phyloP scores from a whole-genome alignment of 2,888 invertebrate species.

The Empis livida region DNA sequence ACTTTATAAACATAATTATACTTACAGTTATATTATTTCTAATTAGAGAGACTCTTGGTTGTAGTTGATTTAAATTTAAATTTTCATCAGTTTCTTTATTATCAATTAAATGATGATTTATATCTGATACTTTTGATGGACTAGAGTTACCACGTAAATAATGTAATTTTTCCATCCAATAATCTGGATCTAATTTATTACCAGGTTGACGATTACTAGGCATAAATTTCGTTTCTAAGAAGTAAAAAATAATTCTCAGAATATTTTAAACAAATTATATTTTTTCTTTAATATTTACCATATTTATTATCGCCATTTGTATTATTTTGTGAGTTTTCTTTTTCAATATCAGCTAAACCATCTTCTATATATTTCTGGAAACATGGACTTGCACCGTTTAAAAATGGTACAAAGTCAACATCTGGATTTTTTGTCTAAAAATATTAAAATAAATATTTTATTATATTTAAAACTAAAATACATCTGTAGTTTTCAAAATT shows the following conservation, averaged over 20 bases:
- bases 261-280: not conserved
- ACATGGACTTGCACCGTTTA: constrained; percentile 33
- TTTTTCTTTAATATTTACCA: constrained; percentile 9
- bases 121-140: constrained; percentile 16
- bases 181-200: constrained; percentile 28
- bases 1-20: not conserved
- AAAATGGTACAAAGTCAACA: constrained; percentile 31
- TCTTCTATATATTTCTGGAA: constrained; percentile 36
- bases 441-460: not conserved
- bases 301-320: constrained; percentile 17
- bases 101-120: constrained; percentile 25
- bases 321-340: constrained; percentile 9
- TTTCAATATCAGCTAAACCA: constrained; percentile 33
- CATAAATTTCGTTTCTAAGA: constrained; percentile 14
- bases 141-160: constrained; percentile 25
- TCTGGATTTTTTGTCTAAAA: constrained; percentile 32
- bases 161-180: constrained; percentile 34
- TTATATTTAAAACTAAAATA: too few relatives aligned
- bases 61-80: constrained; percentile 30
- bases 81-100: constrained; percentile 36
- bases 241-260: constrained; percentile 10
- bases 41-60: constrained; percentile 30
- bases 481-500: too few relatives aligned
- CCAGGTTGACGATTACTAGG: constrained; percentile 13
- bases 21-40: constrained; percentile 26